Evolutionary conservation across 2,888 invertebrate genomes (phyloP), one percentile per base, ranked within the genome.

Genomic region (Dendrolimus pini): DNA sequence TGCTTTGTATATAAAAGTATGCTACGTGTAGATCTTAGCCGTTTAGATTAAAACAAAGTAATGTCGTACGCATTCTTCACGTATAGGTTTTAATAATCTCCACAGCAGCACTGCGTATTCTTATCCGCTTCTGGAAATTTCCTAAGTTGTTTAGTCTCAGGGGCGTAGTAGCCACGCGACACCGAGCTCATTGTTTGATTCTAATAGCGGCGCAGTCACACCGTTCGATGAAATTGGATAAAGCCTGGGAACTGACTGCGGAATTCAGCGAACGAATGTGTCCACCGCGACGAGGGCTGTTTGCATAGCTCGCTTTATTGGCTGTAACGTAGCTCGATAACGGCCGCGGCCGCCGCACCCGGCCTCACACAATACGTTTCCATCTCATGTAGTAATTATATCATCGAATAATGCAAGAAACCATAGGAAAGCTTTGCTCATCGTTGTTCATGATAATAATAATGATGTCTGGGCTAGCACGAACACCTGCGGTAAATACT

Each of bases 271-370:
- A 82, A 79, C 78, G 77, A 73, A 76, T 79, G 78, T 78, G 74
- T 75, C 77, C 75, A 68, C 63, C 68, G 68, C 74, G 66, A 69
- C 71, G 75, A 73, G 75, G 78, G 77, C 77, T 85, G 85, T 88
- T 88, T 84, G 88, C 86, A 89, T 89, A 82, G 87, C 80, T 86
- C 78, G 80, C 82, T 89, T 90, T 89, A 89, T 89, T 84, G 79
- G 81, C 85, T 84, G 85, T 82, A 82, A 85, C 89, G 83, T 71
- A 72, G 74, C 74, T 75, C 79, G 76, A 75, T 77, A 77, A 81
- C 75, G 75, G 75, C 77, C 71, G 74, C 72, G 68, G 68, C 65
- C 67, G 67, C 62, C 67, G 69, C 67, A 58, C 63, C 64, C 65
- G 65, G 69, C 68, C 47, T 47, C 12, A 9, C 9, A 10, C 12